phyloP scores from a whole-genome alignment of 2,797 vertebrate genomes.

The Natrix natrix region DNA sequence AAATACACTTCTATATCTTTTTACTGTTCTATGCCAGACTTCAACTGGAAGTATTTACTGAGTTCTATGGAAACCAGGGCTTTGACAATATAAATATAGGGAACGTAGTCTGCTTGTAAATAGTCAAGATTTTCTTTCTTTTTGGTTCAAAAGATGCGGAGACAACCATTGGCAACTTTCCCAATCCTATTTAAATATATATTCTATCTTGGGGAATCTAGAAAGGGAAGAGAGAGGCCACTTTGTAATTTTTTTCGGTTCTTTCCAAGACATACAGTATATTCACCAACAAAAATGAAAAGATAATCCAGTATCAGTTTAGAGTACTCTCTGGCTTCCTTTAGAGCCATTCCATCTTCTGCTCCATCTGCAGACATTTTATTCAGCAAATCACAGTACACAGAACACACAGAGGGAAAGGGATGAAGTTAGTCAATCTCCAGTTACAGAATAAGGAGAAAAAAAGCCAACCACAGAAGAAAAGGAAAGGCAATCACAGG shows the following conservation, averaged over 20 bases:
- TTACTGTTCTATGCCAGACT: not conserved
- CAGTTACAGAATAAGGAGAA: conserved; percentile 56
- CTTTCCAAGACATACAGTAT: not conserved
- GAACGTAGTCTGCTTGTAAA: not conserved
- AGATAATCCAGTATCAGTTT: not conserved
- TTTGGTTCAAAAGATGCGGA: not conserved
- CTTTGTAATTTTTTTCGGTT: not conserved
- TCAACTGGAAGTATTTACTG: not conserved
- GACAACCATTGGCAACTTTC: not conserved
- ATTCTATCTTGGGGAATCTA: not conserved
- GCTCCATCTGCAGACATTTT: conserved; percentile 6
- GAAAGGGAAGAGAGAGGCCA: not conserved
- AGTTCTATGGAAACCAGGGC: not conserved
- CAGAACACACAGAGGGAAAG: conserved; percentile 36
- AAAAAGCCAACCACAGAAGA: conserved; percentile 40
- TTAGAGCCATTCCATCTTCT: not conserved
- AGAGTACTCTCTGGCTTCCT: not conserved
- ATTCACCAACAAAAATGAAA: not conserved
- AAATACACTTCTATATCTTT: not conserved
- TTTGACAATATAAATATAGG: not conserved
- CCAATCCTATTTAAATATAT: not conserved
- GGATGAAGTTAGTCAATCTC: conserved; percentile 61
- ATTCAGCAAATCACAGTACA: conserved; percentile 8
- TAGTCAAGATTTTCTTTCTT: not conserved
- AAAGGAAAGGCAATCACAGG: conserved; percentile 47